Conservation (phyloP, 2,113 vertebrate genomes). For the Cyprinodon tularosa region DNA sequence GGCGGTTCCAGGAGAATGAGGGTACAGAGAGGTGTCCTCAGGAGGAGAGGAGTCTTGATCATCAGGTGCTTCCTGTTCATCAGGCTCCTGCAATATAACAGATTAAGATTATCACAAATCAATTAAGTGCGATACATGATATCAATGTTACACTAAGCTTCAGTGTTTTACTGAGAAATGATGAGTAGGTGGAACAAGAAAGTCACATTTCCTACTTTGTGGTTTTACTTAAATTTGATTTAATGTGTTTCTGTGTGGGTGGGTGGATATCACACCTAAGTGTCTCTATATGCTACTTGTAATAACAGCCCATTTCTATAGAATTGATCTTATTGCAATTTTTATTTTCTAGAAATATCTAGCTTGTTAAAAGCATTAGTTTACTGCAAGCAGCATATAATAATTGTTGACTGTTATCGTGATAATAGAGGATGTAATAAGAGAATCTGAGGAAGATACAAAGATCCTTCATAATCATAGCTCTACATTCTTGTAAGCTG, state of each 20-base stretch:
- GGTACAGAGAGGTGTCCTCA: conserved; percentile 96
- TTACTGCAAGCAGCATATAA: background rate
- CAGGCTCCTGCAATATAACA: conserved; percentile 86
- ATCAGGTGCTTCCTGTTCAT: conserved; percentile 97
- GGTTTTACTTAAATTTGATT: conserved; percentile 26
- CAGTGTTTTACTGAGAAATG: conserved; percentile 9
- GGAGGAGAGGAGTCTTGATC: conserved; percentile 98
- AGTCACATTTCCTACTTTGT: conserved; percentile 27
- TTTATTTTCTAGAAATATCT: background rate
- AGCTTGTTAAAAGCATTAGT: background rate
- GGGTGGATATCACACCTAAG: conserved; percentile 38
- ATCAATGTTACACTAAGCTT: background rate
- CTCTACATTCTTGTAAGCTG: background rate
- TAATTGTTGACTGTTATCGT: background rate
- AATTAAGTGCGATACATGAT: background rate
- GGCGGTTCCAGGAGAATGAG: conserved; percentile 94
- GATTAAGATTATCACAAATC: conserved; percentile 21
- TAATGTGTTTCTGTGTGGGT: conserved; percentile 12
- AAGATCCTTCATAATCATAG: background rate
- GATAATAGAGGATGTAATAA: background rate
- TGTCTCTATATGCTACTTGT: conserved; percentile 1
- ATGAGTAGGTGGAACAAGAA: conserved; percentile 11
- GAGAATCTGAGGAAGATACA: too few relatives aligned
- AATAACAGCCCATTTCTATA: background rate
- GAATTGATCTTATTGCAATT: background rate